Percentiles rank a stretch among this genome's conserved stretches.
These are phyloP conservation scores for Crocidura indochinensis DNA, from an alignment of 2,797 vertebrate genomes.

Conservation along the genomic window DNA sequence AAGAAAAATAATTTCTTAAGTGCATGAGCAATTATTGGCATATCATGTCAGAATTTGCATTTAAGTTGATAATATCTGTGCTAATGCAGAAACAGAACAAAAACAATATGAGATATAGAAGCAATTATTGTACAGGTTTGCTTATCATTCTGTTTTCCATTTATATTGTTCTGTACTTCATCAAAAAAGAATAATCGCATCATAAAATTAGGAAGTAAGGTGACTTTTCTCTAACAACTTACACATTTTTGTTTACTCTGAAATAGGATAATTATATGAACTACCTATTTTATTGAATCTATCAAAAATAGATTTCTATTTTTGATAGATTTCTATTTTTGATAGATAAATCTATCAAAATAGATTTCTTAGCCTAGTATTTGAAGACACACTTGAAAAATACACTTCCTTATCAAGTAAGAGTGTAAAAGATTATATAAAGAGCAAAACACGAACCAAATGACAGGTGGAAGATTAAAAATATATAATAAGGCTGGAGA, in stretches of 20 bases:
- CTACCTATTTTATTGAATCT: slow-evolving; percentile 47
- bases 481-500: background rate
- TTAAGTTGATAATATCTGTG: background rate
- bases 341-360: too few relatives aligned
- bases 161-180: background rate
- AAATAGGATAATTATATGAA: slow-evolving; percentile 58
- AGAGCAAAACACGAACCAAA: background rate
- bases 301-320: too few relatives aligned
- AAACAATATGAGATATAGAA: background rate
- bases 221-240: slow-evolving; percentile 24
- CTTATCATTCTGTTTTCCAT: background rate
- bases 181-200: slow-evolving; percentile 4
- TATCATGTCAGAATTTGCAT: slow-evolving; percentile 8
- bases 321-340: too few relatives aligned
- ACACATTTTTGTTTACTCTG: slow-evolving; percentile 20
- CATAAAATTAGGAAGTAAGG: slow-evolving; percentile 31
- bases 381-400: slow-evolving; percentile 20
- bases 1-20: background rate
- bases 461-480: background rate
- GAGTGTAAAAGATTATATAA: slow-evolving; percentile 55
- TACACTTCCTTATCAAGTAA: slow-evolving; percentile 14
- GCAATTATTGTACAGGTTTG: background rate
- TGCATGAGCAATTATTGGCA: background rate
- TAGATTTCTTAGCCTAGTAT: slow-evolving; percentile 49
- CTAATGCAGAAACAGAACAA: background rate